Conservation (phyloP, 2,888 invertebrate species). For the Lordiphosa andalusiaca region DNA sequence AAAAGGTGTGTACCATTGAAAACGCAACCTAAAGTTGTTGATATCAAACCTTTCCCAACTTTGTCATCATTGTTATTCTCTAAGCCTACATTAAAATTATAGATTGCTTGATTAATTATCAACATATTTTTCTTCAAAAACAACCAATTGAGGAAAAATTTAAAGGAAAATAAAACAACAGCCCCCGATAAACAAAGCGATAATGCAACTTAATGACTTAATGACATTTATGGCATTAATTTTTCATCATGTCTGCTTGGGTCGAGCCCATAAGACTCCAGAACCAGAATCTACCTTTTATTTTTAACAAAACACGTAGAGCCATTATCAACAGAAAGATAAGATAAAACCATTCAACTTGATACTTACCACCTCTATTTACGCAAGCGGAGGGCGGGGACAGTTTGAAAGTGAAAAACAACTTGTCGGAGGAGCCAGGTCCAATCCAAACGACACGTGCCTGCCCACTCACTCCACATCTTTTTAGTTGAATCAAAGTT, state of each 20-base stretch:
- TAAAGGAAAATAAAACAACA: conserved; percentile 23
- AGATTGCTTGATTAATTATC: conserved; percentile 12
- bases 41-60: background rate
- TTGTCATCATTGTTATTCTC: no score
- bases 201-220: conserved; percentile 52
- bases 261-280: no score
- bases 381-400: conserved; percentile 31
- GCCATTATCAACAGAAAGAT: conserved; percentile 34
- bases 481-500: background rate
- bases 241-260: conserved; percentile 9
- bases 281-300: no score
- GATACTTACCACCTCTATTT: conserved; percentile 38
- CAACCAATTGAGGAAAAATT: conserved; percentile 1
- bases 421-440: background rate
- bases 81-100: no score
- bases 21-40: background rate
- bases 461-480: no score
- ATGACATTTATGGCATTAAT: conserved; percentile 56
- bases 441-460: background rate
- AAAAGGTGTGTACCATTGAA: no score
- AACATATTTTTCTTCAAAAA: conserved; percentile 10
- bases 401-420: conserved; percentile 21
- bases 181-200: conserved; percentile 16
- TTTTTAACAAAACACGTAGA: conserved; percentile 22
- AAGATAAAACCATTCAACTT: conserved; percentile 35